Percentiles rank a stretch among this genome's conserved stretches.
phyloP scores from a whole-genome alignment of 2,113 vertebrate genomes.

The Phalacrocorax brasilianus region DNA sequence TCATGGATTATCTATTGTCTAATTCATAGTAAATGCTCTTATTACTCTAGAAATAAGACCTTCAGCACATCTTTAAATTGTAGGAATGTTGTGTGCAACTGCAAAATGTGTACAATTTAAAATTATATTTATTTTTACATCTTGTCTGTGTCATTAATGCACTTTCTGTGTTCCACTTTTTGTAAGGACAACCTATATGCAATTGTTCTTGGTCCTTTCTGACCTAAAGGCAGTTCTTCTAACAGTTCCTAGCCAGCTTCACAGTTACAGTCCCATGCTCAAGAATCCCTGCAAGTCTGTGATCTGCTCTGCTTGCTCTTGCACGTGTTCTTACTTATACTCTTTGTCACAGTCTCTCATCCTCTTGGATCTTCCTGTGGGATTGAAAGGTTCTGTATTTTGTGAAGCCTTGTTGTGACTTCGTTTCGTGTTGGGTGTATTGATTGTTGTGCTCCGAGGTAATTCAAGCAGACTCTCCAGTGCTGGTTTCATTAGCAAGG shows the following conservation, averaged over 20 bases:
- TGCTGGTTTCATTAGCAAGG: background rate
- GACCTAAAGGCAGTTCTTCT: background rate
- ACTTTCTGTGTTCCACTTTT: background rate
- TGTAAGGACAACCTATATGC: background rate
- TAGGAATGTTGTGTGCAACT: background rate
- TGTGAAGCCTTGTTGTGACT: background rate
- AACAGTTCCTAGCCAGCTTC: background rate
- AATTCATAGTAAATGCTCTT: background rate
- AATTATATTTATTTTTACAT: background rate
- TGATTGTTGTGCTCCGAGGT: background rate
- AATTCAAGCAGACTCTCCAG: background rate
- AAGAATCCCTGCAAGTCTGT: background rate
- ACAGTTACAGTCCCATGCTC: background rate
- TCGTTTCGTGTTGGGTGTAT: background rate
- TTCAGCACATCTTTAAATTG: background rate
- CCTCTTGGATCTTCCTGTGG: background rate
- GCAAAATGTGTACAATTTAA: background rate
- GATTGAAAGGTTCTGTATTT: background rate
- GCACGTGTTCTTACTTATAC: rapidly evolving
- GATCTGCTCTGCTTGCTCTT: background rate
- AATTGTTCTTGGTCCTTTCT: background rate
- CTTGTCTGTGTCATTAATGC: background rate
- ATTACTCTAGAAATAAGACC: background rate
- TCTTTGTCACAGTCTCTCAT: background rate
- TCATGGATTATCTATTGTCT: background rate